Conservation (phyloP, 1,140 invertebrate genomes). For the Leptinotarsa defecta region DNA sequence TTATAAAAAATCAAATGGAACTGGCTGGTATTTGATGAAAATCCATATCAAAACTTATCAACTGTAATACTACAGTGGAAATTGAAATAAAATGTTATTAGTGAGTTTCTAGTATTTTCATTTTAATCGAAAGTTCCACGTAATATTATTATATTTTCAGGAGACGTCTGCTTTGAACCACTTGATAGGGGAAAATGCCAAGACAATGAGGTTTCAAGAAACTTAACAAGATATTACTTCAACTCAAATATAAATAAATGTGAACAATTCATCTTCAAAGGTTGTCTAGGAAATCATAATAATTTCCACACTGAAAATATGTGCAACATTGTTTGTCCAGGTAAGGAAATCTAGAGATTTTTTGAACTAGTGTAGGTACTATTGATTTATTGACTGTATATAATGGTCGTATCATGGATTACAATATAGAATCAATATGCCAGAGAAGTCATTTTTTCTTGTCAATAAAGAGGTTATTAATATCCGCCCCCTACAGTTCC, state of each 20-base stretch:
- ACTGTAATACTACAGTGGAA: background rate
- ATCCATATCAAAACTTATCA: too few species aligned
- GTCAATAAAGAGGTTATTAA: too few species aligned
- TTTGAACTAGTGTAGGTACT: too few species aligned
- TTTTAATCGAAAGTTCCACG: background rate
- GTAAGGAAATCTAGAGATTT: constrained; percentile 47
- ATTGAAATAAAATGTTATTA: background rate
- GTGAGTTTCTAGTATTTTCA: background rate
- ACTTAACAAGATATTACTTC: constrained; percentile 75
- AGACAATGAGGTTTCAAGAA: constrained; percentile 52
- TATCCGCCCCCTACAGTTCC: too few species aligned
- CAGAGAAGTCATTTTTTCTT: too few species aligned
- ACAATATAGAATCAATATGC: too few species aligned
- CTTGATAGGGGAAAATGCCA: constrained; percentile 65
- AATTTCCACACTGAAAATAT: constrained; percentile 83
- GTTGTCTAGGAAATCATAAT: constrained; percentile 84
- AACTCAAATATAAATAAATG: constrained; percentile 77
- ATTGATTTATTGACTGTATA: too few species aligned
- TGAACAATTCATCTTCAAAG: constrained; percentile 71
- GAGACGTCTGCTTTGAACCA: constrained; percentile 82
- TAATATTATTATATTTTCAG: constrained; percentile 52
- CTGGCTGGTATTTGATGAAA: too few species aligned
- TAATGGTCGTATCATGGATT: too few species aligned
- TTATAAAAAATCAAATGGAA: too few species aligned
- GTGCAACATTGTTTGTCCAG: constrained; percentile 81